phyloP scores from a whole-genome alignment of 1,140 invertebrate genomes.

The Bombus ignitus region DNA sequence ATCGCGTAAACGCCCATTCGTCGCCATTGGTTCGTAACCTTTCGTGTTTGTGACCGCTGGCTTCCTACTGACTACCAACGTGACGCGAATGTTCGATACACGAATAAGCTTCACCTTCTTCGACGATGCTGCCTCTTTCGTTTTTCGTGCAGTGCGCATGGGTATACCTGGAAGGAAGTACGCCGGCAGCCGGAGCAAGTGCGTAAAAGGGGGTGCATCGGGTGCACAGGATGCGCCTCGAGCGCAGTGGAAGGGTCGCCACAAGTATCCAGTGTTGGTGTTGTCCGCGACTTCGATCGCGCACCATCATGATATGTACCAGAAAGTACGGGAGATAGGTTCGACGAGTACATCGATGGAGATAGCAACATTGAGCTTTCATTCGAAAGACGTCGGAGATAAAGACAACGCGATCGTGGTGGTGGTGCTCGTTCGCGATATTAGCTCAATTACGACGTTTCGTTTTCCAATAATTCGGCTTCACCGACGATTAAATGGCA shows the following conservation, averaged over 20 bases:
- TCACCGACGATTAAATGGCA: neutral
- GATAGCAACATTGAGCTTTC: neutral
- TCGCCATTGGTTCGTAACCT: constrained; percentile 69
- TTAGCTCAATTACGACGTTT: neutral
- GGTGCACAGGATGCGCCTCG: constrained; percentile 62
- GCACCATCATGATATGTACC: neutral
- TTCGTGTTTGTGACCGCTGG: constrained; percentile 53
- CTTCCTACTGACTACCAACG: constrained; percentile 45
- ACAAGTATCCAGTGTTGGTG: constrained; percentile 55
- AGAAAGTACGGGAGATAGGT: neutral
- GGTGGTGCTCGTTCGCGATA: neutral
- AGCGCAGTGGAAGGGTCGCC: constrained; percentile 46
- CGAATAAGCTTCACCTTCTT: constrained; percentile 71
- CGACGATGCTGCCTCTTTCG: constrained; percentile 65
- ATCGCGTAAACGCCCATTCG: constrained; percentile 62
- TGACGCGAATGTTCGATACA: constrained; percentile 70
- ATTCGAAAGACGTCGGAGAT: neutral
- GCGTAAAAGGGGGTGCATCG: constrained; percentile 67
- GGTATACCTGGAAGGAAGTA: constrained; percentile 72
- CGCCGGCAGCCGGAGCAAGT: constrained; percentile 56
- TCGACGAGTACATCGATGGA: neutral
- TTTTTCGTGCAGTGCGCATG: constrained; percentile 76
- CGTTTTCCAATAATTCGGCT: neutral
- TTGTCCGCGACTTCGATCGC: constrained; percentile 26
- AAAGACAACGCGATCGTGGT: neutral